Evolutionary conservation across 2,888 invertebrate genomes (phyloP).

Genomic region (Steinernema carpocapsae): DNA sequence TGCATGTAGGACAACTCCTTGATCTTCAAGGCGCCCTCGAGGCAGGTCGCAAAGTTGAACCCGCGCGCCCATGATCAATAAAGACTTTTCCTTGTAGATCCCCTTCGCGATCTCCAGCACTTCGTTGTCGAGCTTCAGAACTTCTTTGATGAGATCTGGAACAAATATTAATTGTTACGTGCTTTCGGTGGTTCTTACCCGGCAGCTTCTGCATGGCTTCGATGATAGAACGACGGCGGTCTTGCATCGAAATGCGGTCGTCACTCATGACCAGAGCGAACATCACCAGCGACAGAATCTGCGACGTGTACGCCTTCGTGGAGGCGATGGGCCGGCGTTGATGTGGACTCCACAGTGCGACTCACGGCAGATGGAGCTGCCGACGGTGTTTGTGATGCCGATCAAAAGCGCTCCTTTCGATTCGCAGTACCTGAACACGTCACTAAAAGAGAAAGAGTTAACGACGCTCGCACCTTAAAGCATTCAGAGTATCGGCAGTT

Average conservation of each 20-base stretch:
- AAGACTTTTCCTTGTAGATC: conserved; percentile 87
- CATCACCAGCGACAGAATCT: conserved; percentile 97
- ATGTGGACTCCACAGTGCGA: conserved; percentile 99
- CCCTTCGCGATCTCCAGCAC: conserved; percentile 86
- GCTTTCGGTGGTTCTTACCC: conserved; percentile 39
- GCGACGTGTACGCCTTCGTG: conserved; percentile 99
- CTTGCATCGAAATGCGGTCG: conserved; percentile 89
- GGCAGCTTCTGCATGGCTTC: conserved; percentile 84
- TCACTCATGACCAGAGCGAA: conserved; percentile 97
- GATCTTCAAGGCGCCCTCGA: conserved; percentile 35
- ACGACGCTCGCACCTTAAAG: no score
- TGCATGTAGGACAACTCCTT: conserved; percentile 34
- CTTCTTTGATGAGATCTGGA: conserved; percentile 82
- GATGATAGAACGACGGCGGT: conserved; percentile 84
- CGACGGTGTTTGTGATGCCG: conserved; percentile 98
- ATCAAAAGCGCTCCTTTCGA: conserved; percentile 94
- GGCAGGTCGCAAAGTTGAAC: conserved; percentile 96
- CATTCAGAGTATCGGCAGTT: conserved; percentile 70
- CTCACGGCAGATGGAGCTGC: conserved; percentile 94
- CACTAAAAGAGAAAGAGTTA: no score
- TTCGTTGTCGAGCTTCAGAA: conserved; percentile 83
- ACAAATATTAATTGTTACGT: not conserved
- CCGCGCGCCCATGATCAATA: conserved; percentile 98
- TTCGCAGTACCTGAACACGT: conserved; percentile 89
- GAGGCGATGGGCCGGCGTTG: conserved; percentile 99